Base-by-base conservation (phyloP, 2,797 vertebrate species). In the Phrynocephalus forsythii region DNA sequence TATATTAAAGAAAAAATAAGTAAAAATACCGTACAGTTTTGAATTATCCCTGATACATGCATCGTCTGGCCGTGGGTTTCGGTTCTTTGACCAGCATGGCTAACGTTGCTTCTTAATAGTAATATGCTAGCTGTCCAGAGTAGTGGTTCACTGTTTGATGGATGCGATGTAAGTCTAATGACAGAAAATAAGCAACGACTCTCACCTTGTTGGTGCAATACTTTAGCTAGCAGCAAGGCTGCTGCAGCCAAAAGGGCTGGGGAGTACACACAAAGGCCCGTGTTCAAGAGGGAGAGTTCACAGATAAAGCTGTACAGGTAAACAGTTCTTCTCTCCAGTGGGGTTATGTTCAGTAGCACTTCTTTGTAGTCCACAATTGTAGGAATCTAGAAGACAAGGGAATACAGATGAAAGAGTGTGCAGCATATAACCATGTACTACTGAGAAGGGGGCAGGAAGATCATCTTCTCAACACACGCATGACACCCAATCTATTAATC, bases 221-320 rank as follows among this genome's bases (percentile, higher is more conserved):
- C 95, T 92, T 97, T 97, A 0, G 98, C 97, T 24, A 99, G 97
- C 85, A 99, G 97, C 79, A 99, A 95, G 1, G 97, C 96, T 1
- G 98, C 98, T 0, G 98, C 97, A 63, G 99, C 98, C 88, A 99
- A 95, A 85, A 30, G 96, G 91, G 98, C 97, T 0, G 98, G 97
- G 2, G 97, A 96, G 0, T 96, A 97, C 7, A 96, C 7, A 0
- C 97, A 95, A 22, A 99, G 97, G 87, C 97, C 96, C 0, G 98
- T 98, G 94, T 98, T 98, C 72, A 99, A 96, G 88, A 99, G 97
- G 0, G 98, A 98, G 48, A 99, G 98, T 89, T 99, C 99, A 1
- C 98, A 99, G 91, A 99, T 97, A 95, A 99, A 99, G 95, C 97
- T 97, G 94, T 98, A 99, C 8, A 99, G 96, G 93, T 99, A 97